A percentile compares a stretch with the other conserved stretches of the same genome.
Evolutionary conservation across 2,113 vertebrate genomes (phyloP).

Genomic region (Cavia aperea): DNA sequence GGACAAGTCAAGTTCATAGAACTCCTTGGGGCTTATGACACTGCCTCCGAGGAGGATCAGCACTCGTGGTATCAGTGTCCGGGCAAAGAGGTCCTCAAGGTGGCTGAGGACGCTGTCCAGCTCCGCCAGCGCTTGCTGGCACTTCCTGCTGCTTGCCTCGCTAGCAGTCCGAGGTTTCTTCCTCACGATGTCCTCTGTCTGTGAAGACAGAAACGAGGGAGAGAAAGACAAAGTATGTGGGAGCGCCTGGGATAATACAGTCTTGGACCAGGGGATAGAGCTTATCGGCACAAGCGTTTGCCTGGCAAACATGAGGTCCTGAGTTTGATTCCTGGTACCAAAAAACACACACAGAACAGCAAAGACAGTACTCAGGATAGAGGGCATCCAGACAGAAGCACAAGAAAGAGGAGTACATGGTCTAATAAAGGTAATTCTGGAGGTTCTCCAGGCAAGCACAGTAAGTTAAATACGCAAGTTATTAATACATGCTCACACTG

Average conservation of each 20-base stretch:
- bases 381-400: not conserved
- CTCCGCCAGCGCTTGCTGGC: slow-evolving; percentile 83
- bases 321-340: no score
- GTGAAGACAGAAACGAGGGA: not conserved
- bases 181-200: slow-evolving; percentile 77
- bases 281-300: no score
- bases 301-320: no score
- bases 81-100: slow-evolving; percentile 86
- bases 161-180: slow-evolving; percentile 67
- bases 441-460: not conserved
- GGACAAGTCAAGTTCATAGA: slow-evolving; percentile 94
- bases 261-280: not conserved
- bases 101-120: slow-evolving; percentile 86
- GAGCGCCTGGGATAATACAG: not conserved
- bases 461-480: not conserved
- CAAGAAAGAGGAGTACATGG: not conserved
- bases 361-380: not conserved
- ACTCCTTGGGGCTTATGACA: slow-evolving; percentile 84
- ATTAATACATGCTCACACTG: not conserved
- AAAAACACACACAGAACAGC: not conserved
- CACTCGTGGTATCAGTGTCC: slow-evolving; percentile 87
- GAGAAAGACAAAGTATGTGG: not conserved
- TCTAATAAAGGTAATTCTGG: slow-evolving; percentile 22
- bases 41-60: slow-evolving; percentile 92
- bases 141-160: slow-evolving; percentile 76